Conservation (phyloP, 2,888 invertebrate species). For the Macrosiphum euphorbiae region DNA sequence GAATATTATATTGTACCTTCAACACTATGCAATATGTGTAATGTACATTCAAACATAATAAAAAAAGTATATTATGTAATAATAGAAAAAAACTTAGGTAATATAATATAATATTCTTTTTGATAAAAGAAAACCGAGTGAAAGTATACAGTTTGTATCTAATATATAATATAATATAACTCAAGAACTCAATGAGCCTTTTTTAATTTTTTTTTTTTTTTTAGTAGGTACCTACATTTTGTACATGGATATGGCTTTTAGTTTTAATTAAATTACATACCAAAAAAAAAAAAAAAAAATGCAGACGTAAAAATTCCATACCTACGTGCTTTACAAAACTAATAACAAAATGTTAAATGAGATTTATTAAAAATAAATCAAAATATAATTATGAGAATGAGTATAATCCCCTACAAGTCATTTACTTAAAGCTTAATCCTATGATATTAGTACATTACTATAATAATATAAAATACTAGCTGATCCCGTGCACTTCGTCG, state of each 20-base stretch:
- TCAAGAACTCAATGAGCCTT: neutral
- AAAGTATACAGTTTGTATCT: neutral
- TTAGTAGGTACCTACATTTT: neutral
- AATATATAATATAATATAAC: neutral
- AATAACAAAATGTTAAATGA: neutral
- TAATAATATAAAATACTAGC: neutral
- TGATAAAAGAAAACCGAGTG: neutral
- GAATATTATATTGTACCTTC: neutral
- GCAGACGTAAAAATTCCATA: neutral
- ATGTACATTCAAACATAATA: neutral
- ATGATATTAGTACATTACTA: too few relatives aligned
- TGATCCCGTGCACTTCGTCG: too few relatives aligned
- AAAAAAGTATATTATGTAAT: neutral
- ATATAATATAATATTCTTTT: neutral
- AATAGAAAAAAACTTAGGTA: neutral
- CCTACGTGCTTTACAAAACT: neutral
- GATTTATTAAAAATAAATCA: neutral
- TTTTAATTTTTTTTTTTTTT: neutral
- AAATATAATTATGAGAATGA: neutral
- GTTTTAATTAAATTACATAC: neutral
- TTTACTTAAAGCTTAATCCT: too few relatives aligned
- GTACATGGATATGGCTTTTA: neutral
- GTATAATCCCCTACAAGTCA: too few relatives aligned
- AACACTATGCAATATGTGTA: neutral
- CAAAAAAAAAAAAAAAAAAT: neutral